Conservation (phyloP, 1,140 invertebrate genomes). For the Ostrea edulis region DNA sequence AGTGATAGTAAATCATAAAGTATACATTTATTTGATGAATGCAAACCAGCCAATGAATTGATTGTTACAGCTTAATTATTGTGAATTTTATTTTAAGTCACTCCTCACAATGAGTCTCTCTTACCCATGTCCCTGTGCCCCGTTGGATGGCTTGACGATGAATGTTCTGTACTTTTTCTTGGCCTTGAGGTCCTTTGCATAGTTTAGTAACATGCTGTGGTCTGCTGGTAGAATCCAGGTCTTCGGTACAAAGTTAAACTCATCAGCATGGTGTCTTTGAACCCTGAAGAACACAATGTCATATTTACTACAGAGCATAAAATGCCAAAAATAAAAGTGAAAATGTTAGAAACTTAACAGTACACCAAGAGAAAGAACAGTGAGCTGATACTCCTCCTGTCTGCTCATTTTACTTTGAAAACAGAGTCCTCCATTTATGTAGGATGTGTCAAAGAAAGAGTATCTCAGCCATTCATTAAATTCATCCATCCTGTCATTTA, state of each 20-base stretch:
- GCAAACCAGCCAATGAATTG: no score
- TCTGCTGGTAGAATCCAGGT: constrained; percentile 79
- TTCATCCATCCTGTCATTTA: no score
- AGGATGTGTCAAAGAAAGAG: no score
- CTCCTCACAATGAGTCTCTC: not conserved
- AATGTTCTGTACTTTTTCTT: constrained; percentile 77
- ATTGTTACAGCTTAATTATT: no score
- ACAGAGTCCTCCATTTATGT: no score
- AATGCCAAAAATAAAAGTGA: not conserved
- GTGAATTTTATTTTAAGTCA: no score
- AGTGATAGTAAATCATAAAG: no score
- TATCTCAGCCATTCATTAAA: no score
- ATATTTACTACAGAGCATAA: not conserved
- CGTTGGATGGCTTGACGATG: constrained; percentile 79
- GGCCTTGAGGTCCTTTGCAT: constrained; percentile 75
- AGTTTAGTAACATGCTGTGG: constrained; percentile 71
- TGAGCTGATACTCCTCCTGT: no score
- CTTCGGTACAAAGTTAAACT: constrained; percentile 77
- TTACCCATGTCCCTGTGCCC: constrained; percentile 80
- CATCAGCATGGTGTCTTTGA: constrained; percentile 75
- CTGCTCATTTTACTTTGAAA: no score
- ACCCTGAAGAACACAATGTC: constrained; percentile 70
- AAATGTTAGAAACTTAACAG: not conserved
- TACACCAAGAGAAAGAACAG: no score
- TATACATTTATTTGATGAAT: no score